phyloP scores from a whole-genome alignment of 2,888 invertebrate species.

The Esperia sulphurella region DNA sequence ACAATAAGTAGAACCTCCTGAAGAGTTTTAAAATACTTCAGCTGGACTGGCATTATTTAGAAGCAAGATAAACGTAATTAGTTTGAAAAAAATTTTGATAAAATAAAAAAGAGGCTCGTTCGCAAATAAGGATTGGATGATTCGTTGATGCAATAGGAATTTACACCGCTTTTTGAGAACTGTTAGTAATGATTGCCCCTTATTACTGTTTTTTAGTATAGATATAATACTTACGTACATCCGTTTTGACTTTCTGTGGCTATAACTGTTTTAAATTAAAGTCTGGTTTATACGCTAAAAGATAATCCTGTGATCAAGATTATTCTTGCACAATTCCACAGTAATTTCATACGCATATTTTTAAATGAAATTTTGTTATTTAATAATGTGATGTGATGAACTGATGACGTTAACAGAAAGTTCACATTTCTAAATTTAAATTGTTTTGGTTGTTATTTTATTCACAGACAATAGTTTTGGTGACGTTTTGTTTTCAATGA shows the following conservation, averaged over 20 bases:
- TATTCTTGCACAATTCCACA: conserved; percentile 64
- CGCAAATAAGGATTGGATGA: too few relatives aligned
- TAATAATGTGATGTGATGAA: neutral
- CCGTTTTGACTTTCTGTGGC: conserved; percentile 2
- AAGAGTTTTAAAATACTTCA: too few relatives aligned
- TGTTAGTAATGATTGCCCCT: too few relatives aligned
- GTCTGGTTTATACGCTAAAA: conserved; percentile 39
- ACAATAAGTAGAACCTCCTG: too few relatives aligned
- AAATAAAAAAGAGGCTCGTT: too few relatives aligned
- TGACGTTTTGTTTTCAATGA: too few relatives aligned
- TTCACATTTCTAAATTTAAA: conserved; percentile 31
- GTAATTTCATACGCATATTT: conserved; percentile 49
- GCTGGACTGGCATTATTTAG: too few relatives aligned
- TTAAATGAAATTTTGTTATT: neutral
- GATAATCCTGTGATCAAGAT: conserved; percentile 59
- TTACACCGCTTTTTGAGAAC: too few relatives aligned
- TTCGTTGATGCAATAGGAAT: too few relatives aligned
- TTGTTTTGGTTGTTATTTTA: neutral
- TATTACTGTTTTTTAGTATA: neutral
- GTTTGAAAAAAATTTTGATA: too few relatives aligned
- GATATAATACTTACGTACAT: conserved; percentile 18
- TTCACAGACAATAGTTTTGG: too few relatives aligned
- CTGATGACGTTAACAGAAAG: conserved; percentile 16
- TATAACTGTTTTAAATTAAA: neutral
- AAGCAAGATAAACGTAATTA: too few relatives aligned